These are phyloP conservation scores for Pyrocephalus nanus DNA, from an alignment of 2,797 vertebrate genomes.

Conservation along the genomic window DNA sequence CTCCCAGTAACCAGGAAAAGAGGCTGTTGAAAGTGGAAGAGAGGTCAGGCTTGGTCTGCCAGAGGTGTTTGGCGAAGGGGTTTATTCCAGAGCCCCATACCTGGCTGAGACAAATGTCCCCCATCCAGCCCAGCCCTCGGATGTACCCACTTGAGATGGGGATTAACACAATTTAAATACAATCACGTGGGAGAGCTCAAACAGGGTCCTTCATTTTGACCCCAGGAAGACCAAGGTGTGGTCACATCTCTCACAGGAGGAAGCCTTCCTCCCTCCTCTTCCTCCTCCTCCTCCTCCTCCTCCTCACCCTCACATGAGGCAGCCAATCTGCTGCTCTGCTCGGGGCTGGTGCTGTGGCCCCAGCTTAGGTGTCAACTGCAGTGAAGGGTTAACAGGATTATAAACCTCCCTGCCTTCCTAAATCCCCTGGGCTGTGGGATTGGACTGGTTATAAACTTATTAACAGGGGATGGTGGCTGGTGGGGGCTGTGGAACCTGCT, in stretches of 20 bases:
- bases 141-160: neutral
- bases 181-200: neutral
- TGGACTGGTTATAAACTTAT: conserved; percentile 44
- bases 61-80: neutral
- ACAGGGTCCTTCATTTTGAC: neutral
- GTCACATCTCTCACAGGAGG: fast-evolving
- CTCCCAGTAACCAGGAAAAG: neutral
- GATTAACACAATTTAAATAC: neutral
- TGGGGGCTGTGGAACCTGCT: neutral
- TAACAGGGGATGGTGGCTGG: neutral
- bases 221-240: neutral
- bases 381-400: conserved; percentile 61
- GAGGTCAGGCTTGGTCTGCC: neutral
- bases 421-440: conserved; percentile 31
- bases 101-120: neutral
- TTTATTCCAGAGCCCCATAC: neutral
- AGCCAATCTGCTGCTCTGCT: neutral
- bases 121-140: neutral
- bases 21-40: neutral
- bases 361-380: neutral
- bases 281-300: neutral
- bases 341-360: neutral
- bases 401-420: conserved; percentile 6
- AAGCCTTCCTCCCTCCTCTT: neutral
- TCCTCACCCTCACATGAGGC: neutral